phyloP scores from a whole-genome alignment of 2,888 invertebrate species.

The Cremastobaeus sp. region DNA sequence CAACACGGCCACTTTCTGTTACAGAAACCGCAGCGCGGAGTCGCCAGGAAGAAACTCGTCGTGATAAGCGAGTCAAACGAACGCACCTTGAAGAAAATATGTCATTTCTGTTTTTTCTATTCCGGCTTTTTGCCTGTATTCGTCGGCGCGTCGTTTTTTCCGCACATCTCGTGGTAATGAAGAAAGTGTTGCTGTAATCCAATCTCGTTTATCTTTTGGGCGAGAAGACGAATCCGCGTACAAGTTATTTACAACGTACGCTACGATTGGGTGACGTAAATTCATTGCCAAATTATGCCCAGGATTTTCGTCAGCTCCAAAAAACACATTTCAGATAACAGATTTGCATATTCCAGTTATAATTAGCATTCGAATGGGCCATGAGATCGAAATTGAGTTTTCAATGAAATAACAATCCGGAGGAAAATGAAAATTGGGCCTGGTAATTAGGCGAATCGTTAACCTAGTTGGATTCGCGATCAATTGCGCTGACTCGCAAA shows the following conservation, averaged over 20 bases:
- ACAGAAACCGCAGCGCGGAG: constrained; percentile 54
- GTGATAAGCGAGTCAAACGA: constrained; percentile 43
- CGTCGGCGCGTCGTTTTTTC: constrained; percentile 10
- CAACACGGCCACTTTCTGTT: constrained; percentile 56
- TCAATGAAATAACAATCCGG: no score
- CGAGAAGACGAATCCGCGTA: background rate
- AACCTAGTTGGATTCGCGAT: no score
- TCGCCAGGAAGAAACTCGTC: constrained; percentile 56
- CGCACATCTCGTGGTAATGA: constrained; percentile 11
- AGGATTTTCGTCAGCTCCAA: no score
- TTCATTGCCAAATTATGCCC: no score
- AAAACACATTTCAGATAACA: no score
- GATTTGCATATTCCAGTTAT: no score
- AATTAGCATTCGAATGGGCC: no score
- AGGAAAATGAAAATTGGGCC: no score
- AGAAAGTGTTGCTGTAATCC: background rate
- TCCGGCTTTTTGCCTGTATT: background rate
- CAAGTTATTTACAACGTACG: no score
- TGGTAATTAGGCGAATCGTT: background rate
- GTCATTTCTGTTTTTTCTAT: constrained; percentile 47
- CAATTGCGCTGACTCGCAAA: constrained; percentile 28
- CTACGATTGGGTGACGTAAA: no score
- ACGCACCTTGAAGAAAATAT: constrained; percentile 50
- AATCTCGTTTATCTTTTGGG: background rate
- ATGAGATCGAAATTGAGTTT: no score